Base-by-base conservation (phyloP, 2,113 vertebrate species). In the Pyrgilauda ruficollis region DNA sequence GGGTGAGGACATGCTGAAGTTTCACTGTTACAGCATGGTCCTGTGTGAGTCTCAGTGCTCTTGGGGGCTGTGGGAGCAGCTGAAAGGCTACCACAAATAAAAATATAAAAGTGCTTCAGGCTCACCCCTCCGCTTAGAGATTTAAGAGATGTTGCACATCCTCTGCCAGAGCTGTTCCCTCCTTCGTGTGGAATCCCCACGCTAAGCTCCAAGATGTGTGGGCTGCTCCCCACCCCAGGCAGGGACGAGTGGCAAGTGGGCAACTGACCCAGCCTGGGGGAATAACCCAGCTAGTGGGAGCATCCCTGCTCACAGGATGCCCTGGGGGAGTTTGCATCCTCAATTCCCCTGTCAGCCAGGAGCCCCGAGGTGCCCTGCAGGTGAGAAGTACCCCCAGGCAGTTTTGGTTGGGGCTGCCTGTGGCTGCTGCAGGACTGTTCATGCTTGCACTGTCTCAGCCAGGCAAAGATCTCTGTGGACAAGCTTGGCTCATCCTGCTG, bases 91-190 rank as follows among this genome's bases (percentile, higher is more conserved):
- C 33, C 26, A 66, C 23, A 55, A 74, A 63, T 5, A 19, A 52
- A 94, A 75, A n/a, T 24, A 35, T 5, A 14, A 17, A 80, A 75
- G 26, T 30, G 35, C 33, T 82, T 23, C 70, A 55, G 44, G 50
- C 37, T 81, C 24, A 15, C 19, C 27, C 13, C 7, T 79, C 61
- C 0, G 0, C 49, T 61, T 67, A 69, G 41, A 43, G 46, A 28
- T 49, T 35, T 8, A 6, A 0, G 2, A 68, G 18, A 13, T 5
- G 1, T 55, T 0, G 1, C 2, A 2, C 11, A 56, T 68, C 24
- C 30, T 68, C 35, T 52, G 30, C 16, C n/a, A 64, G 39, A n/a
- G 10, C 13, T 47, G 23, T 21, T 76, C 15, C 17, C 15, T 17
- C 2, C 4, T 49, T 39, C 7, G 4, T 9, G 14, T 37, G 63